Evolutionary conservation across 2,797 vertebrate genomes (phyloP).

Genomic region (Garrulus glandarius): DNA sequence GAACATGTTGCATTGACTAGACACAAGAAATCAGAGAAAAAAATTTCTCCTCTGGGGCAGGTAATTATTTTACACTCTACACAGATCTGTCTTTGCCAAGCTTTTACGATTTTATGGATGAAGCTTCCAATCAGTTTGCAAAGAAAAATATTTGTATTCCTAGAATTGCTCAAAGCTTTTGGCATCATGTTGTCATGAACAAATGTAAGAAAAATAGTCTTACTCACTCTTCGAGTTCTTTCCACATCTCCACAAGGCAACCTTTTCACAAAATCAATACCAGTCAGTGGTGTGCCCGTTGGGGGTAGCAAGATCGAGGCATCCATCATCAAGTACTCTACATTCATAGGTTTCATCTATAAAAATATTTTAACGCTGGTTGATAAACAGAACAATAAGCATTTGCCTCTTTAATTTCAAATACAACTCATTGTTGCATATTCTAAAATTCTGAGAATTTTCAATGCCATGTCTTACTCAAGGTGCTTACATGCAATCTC

Average conservation of each 20-base stretch:
- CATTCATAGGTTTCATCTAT: constrained; percentile 97
- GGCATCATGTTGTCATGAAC: not conserved
- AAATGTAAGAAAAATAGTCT: not conserved
- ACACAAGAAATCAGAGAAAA: not conserved
- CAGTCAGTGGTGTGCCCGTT: constrained; percentile 94
- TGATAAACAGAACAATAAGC: not conserved
- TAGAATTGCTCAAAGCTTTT: not conserved
- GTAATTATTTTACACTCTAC: not conserved
- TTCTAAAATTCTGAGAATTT: not conserved
- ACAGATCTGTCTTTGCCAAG: not conserved
- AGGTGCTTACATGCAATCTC: not conserved
- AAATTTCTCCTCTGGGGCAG: not conserved
- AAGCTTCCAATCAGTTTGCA: not conserved
- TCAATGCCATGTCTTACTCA: not conserved
- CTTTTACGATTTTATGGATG: not conserved
- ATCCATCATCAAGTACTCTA: constrained; percentile 99
- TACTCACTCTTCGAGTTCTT: constrained; percentile 89
- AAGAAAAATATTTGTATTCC: not conserved
- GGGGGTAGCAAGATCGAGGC: constrained; percentile 95
- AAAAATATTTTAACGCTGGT: constrained; percentile 12
- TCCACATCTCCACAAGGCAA: constrained; percentile 95
- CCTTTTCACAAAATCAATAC: constrained; percentile 97
- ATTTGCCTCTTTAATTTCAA: not conserved
- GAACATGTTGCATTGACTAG: not conserved
- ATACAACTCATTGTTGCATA: not conserved